Percentiles rank a stretch among this genome's conserved stretches.
Evolutionary conservation across 2,888 invertebrate genomes (phyloP).

Genomic region (Pachydiplax longipennis): DNA sequence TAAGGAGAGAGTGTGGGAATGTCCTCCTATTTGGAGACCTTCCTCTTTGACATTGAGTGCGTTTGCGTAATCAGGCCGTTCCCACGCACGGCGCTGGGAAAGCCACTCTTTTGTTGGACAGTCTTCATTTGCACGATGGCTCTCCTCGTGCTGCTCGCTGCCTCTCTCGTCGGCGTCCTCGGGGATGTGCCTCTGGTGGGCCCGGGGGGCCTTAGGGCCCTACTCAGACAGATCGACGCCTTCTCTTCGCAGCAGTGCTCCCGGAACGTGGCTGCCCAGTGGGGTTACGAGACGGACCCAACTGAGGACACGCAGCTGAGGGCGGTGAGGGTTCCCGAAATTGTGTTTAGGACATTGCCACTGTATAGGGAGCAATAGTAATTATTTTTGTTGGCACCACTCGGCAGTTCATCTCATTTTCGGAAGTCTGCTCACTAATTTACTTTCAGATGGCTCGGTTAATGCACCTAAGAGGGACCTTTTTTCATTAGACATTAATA

Average conservation of each 20-base stretch:
- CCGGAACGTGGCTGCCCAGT: constrained; percentile 85
- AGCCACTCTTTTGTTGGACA: background rate
- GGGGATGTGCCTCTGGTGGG: constrained; percentile 16
- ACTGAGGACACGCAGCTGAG: constrained; percentile 82
- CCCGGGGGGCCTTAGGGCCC: constrained; percentile 62
- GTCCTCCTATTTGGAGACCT: background rate
- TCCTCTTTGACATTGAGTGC: constrained; percentile 37
- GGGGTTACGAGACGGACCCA: constrained; percentile 89
- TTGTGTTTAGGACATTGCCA: too few species aligned
- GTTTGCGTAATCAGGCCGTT: constrained; percentile 15
- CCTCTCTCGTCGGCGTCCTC: background rate
- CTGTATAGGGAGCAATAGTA: too few species aligned
- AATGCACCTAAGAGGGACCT: too few species aligned
- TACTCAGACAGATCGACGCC: constrained; percentile 75
- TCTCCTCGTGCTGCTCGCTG: background rate
- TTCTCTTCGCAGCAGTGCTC: constrained; percentile 83
- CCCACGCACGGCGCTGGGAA: constrained; percentile 32
- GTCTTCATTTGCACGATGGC: too few species aligned
- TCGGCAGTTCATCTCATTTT: too few species aligned
- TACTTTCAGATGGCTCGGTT: too few species aligned
- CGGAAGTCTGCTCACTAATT: too few species aligned
- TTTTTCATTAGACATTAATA: too few species aligned
- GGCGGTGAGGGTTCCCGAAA: constrained; percentile 85
- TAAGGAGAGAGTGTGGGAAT: constrained; percentile 14
- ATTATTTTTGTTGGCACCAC: too few species aligned